These are phyloP conservation scores for Anoura caudifer DNA, from an alignment of 2,113 vertebrate genomes.

Conservation along the genomic window DNA sequence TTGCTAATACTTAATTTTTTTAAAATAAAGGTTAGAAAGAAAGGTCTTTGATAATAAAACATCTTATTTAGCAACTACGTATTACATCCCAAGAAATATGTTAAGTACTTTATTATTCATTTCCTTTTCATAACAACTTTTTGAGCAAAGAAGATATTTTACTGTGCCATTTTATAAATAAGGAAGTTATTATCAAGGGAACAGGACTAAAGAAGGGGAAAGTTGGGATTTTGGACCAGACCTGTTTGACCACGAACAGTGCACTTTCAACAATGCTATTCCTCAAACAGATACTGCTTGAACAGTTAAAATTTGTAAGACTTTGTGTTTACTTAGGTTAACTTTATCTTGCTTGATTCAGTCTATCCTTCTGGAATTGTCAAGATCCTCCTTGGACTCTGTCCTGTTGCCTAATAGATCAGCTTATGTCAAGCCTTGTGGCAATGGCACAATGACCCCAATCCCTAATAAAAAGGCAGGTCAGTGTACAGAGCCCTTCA, in stretches of 20 bases:
- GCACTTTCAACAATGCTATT: background rate
- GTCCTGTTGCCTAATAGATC: background rate
- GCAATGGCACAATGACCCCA: background rate
- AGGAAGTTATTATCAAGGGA: background rate
- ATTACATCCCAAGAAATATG: background rate
- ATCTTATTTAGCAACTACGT: background rate
- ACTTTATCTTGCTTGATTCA: background rate
- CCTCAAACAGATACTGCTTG: background rate
- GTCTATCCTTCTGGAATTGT: background rate
- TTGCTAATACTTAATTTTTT: background rate
- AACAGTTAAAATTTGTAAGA: background rate
- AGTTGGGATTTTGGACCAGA: background rate
- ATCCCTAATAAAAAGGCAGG: background rate
- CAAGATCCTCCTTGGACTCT: background rate
- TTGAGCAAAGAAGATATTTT: background rate
- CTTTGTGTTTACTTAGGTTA: background rate
- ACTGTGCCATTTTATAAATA: background rate
- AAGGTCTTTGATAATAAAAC: background rate
- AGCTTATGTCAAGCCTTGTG: background rate
- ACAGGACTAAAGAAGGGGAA: background rate
- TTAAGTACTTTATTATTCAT: background rate
- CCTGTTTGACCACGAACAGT: background rate
- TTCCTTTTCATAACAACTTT: slow-evolving; percentile 23
- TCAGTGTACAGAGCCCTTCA: background rate
- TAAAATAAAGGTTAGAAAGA: background rate